Base-by-base conservation (phyloP, 2,113 vertebrate genomes). In the Eira barbara region DNA sequence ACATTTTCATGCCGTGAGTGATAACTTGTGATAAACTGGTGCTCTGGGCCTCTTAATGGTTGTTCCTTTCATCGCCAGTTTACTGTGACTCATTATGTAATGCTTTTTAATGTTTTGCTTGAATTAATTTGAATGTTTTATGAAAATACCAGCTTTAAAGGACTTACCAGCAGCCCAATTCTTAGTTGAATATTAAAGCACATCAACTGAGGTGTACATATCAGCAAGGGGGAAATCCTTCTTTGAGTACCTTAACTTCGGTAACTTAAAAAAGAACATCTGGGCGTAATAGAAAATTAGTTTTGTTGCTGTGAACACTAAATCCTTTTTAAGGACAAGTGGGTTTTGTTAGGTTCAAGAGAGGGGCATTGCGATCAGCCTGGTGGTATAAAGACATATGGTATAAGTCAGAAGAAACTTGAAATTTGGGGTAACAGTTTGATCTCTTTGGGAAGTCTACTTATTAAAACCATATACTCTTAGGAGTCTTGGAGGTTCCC, bases 71-170 rank as follows among this genome's bases (percentile, higher is more conserved):
- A 81, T 79, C 87, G 61, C 87, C 83, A 95, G 65, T 96, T 94
- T 80, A 45, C 31, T 57, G 15, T 96, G 95, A 95, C 86, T 97
- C 61, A 96, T 80, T 94, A 65, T 93, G 73, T 74, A 89, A 95
- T 91, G n/a, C 39, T 83, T 89, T 97, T 97, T 96, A 86, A 92
- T 97, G 97, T 93, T 96, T 95, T 96, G 95, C 96, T 95, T 97
- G 95, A 97, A 87, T 96, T 91, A 73, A 52, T 92, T 42, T 97
- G 96, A 97, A 76, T 96, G 95, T 71, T 94, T 97, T 92, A 73
- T 45, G 82, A 89, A 83, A 96, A 90, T 65, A 63, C 73, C 34
- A 65, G 89, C 29, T 95, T 91, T 97, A 52, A 95, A 73, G 61
- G 55, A 84, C 3, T 94, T 95, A 85, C 65, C 80, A 93, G 42